phyloP scores from a whole-genome alignment of 2,888 invertebrate genomes.

The Merodon equestris region DNA sequence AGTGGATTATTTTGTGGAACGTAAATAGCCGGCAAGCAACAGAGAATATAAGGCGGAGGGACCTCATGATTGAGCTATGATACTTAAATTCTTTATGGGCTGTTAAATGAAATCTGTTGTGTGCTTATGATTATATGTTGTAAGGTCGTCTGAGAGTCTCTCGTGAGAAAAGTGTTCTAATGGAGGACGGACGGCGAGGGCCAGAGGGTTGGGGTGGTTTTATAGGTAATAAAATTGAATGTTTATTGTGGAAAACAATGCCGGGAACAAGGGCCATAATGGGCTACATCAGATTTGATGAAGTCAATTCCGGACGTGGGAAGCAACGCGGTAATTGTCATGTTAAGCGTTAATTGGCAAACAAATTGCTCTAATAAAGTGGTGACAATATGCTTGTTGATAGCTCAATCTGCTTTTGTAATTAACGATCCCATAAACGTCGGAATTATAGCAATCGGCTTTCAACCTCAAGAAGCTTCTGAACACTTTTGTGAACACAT shows the following conservation, averaged over 20 bases:
- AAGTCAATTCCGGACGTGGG: constrained; percentile 18
- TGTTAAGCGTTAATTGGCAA: constrained; percentile 37
- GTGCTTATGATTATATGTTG: constrained; percentile 40
- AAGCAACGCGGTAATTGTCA: not conserved
- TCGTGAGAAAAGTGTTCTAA: constrained; percentile 48
- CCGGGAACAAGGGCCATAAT: constrained; percentile 14
- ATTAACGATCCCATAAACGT: no score
- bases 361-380: no score
- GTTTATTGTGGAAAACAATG: constrained; percentile 51
- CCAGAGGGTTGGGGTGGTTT: constrained; percentile 34
- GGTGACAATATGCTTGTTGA: no score
- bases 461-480: no score
- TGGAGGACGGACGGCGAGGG: constrained; percentile 29
- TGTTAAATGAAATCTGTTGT: constrained; percentile 47
- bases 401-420: no score
- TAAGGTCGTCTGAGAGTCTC: constrained; percentile 44
- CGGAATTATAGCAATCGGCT: no score
- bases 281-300: constrained; percentile 11
- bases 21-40: not conserved
- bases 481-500: no score
- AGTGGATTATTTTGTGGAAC: constrained; percentile 25
- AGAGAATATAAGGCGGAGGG: constrained; percentile 1
- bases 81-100: constrained; percentile 62
- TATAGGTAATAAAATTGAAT: constrained; percentile 59
- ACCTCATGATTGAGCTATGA: constrained; percentile 62